Evolutionary conservation across 1,140 invertebrate species (phyloP).

Genomic region (Halyomorpha halys): DNA sequence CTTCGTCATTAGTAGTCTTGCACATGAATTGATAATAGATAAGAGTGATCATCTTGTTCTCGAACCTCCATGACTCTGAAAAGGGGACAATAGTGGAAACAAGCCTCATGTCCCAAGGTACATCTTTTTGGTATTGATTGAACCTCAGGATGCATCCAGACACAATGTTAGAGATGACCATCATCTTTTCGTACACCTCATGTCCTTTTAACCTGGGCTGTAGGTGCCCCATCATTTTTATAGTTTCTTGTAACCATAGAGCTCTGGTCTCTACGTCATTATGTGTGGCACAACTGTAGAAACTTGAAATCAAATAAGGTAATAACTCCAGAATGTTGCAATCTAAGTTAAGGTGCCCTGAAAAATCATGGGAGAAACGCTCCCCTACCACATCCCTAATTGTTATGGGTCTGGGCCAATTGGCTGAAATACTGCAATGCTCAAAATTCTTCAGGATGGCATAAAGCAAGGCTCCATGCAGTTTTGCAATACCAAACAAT

Average conservation of each 20-base stretch:
- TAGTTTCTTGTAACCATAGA: slow-evolving; percentile 8
- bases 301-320: slow-evolving; percentile 22
- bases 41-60: slow-evolving; percentile 27
- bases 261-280: slow-evolving; percentile 20
- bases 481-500: slow-evolving; percentile 33
- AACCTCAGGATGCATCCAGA: neutral
- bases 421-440: neutral
- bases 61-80: neutral
- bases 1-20: neutral
- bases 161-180: neutral
- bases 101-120: slow-evolving; percentile 27
- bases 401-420: neutral
- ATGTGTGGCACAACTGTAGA: slow-evolving; percentile 20
- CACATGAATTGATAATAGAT: slow-evolving; percentile 25
- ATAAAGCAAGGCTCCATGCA: slow-evolving; percentile 34
- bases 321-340: slow-evolving; percentile 19
- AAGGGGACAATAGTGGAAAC: neutral
- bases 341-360: slow-evolving; percentile 2
- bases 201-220: too few species aligned
- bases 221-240: too few species aligned
- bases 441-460: slow-evolving; percentile 10
- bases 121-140: neutral
- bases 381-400: slow-evolving; percentile 13
- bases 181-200: neutral
- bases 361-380: neutral